These are phyloP conservation scores for Rhingia campestris DNA, from an alignment of 2,888 invertebrate species.

Conservation along the genomic window DNA sequence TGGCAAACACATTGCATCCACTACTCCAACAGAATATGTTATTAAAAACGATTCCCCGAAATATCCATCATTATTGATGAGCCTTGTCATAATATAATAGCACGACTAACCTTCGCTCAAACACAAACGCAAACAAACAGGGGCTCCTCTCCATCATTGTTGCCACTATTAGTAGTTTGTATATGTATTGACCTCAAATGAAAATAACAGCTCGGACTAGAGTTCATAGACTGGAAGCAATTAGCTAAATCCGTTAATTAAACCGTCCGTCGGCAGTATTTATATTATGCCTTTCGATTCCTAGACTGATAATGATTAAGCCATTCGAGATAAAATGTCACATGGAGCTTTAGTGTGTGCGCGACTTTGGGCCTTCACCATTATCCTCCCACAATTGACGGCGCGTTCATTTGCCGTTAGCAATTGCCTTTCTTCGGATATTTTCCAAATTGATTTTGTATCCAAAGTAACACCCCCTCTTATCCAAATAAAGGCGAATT, in stretches of 20 bases:
- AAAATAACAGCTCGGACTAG: background rate
- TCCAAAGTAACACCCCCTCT: constrained; percentile 48
- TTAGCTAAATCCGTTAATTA: constrained; percentile 63
- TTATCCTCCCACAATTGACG: constrained; percentile 3
- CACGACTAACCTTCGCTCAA: constrained; percentile 17
- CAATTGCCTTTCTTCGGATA: constrained; percentile 35
- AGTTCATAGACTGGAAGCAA: constrained; percentile 45
- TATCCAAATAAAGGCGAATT: constrained; percentile 47
- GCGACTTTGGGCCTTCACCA: constrained; percentile 6
- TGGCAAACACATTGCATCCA: constrained; percentile 57
- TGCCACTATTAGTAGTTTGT: too few species aligned
- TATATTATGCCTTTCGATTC: constrained; percentile 14
- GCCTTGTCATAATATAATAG: constrained; percentile 44
- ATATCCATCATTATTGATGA: constrained; percentile 51
- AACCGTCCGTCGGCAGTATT: constrained; percentile 42
- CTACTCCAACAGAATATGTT: background rate
- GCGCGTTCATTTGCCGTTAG: constrained; percentile 9
- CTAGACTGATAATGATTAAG: constrained; percentile 48
- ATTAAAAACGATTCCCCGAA: constrained; percentile 32
- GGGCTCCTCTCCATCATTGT: background rate
- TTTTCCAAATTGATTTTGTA: constrained; percentile 70
- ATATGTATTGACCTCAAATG: background rate
- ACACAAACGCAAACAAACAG: background rate
- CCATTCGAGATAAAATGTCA: constrained; percentile 38
- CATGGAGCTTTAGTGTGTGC: constrained; percentile 37